Base-by-base conservation (phyloP, 2,888 invertebrate genomes). In the Deilephila porcellus region DNA sequence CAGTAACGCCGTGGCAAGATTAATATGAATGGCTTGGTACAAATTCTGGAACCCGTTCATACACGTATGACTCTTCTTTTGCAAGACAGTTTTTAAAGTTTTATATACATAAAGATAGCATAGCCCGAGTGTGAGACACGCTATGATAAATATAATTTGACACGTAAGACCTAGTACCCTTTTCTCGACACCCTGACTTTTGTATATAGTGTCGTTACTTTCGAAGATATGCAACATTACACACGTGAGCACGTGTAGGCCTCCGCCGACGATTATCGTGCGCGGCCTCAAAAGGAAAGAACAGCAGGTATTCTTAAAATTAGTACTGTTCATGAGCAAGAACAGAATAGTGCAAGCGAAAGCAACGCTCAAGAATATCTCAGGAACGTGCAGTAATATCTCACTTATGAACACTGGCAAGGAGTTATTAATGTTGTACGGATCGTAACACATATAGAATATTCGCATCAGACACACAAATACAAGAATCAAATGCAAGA, bases 401-500 rank as follows among this genome's bases (percentile, higher is more conserved):
- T 98, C 97, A 72, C 98, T 97, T 53, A 98, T 93, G 76, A 97
- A 97, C 70, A 96, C 92, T 75, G 97, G 97, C 86, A 98, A 96
- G 0, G 97, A 97, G 76, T 96, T 96, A 76, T 97, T 96, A n/a
- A 97, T 96, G 86, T 98, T 98, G 88, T 99, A 99, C 0, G 98
- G 98, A 91, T 99, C 99, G 86, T 98, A 97, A 81, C 98, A 97
- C 81, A 99, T 95, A 86, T 98, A 98, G 82, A 98, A 97, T 81
- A 98, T 97, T 71, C 98, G 96, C 85, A 98, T 94, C 25, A 97
- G 96, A 86, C 98, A 98, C 63, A 98, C 97, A 17, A 97, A 95
- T 14, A 98, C 97, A 73, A 99, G 91, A 80, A 98, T 96, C 71
- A 98, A 91, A 91, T 98, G 98, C 32, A 98, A 95, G 59, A 97